These are phyloP conservation scores for Trachymyrmex septentrionalis DNA, from an alignment of 1,140 invertebrate genomes.

Conservation along the genomic window DNA sequence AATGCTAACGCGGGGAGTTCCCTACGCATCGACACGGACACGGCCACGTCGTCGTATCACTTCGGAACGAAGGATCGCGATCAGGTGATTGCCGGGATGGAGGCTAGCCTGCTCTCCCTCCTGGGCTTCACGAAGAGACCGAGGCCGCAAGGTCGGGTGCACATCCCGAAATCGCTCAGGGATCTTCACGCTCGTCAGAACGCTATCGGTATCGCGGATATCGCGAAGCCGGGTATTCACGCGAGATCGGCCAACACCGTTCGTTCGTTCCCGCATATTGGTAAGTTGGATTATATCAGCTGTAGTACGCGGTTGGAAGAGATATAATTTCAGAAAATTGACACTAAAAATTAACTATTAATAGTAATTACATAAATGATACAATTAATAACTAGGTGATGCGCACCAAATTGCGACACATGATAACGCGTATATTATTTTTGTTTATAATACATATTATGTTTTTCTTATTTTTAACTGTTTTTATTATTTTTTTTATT, in stretches of 20 bases:
- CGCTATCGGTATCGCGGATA: constrained; percentile 88
- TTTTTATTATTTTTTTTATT: too few species aligned
- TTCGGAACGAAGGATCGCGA: constrained; percentile 72
- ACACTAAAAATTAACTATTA: too few species aligned
- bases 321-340: background rate
- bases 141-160: constrained; percentile 81
- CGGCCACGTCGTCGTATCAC: constrained; percentile 40
- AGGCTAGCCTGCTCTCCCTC: constrained; percentile 90
- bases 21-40: constrained; percentile 57
- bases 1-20: constrained; percentile 71
- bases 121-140: constrained; percentile 91
- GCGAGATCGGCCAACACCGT: constrained; percentile 93
- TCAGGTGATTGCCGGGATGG: constrained; percentile 86
- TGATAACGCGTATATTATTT: too few species aligned
- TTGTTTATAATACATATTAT: too few species aligned
- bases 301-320: background rate
- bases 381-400: too few species aligned
- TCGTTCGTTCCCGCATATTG: constrained; percentile 93
- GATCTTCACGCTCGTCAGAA: constrained; percentile 91
- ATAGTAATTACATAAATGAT: too few species aligned
- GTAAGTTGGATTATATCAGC: constrained; percentile 86
- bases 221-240: constrained; percentile 90
- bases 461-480: too few species aligned
- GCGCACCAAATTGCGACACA: too few species aligned
- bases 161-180: constrained; percentile 93